Base-by-base conservation (phyloP, 2,113 vertebrate genomes). In the Phylloscopus whistleri region DNA sequence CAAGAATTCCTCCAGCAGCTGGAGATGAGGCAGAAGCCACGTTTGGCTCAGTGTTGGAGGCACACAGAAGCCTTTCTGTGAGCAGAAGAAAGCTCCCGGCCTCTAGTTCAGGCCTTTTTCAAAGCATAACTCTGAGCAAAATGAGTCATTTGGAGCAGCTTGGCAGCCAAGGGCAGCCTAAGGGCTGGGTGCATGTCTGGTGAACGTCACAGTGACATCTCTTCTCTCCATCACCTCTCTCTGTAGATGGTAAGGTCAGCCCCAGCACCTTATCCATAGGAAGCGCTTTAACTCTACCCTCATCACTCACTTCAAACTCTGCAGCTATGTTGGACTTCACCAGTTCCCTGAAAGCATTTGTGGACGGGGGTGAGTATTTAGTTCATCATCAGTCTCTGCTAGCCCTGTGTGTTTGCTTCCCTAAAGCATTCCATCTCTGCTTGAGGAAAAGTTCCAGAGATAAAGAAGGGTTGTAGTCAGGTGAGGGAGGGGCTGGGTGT, bases 241-340 rank as follows among this genome's bases (percentile, higher is more conserved):
- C 91, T 93, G 44, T 97, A 99, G 99, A 99, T 95, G 97, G 98
- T 70, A 99, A 99, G 98, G 96, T 97, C 83, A 98, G 98, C 92
- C 95, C 98, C 90, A 98, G 96, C 94, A 97, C 97, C 90, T 96
- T 98, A 93, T 97, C 98, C 94, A 96, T 98, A 95, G 98, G 98
- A 97, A 98, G 97, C 81, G 98, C 98, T 97, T 97, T 98, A 73
- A 96, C 97, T 84, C 94, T 98, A 85, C 97, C 98, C 95, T 98
- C 98, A 77, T 93, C 95, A 62, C 97, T 97, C 95, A 97, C 97
- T 93, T 94, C 98, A 56, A 97, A 98, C 77, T 98, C 98, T 81
- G 97, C 98, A 84, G 97, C 98, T 64, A 98, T 98, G 93, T 58
- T 98, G 75, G 98, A 98, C 93, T 97, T 99, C 91, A 98, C 98